Evolutionary conservation across 2,888 invertebrate species (phyloP).

Genomic region (Bembecia ichneumoniformis): DNA sequence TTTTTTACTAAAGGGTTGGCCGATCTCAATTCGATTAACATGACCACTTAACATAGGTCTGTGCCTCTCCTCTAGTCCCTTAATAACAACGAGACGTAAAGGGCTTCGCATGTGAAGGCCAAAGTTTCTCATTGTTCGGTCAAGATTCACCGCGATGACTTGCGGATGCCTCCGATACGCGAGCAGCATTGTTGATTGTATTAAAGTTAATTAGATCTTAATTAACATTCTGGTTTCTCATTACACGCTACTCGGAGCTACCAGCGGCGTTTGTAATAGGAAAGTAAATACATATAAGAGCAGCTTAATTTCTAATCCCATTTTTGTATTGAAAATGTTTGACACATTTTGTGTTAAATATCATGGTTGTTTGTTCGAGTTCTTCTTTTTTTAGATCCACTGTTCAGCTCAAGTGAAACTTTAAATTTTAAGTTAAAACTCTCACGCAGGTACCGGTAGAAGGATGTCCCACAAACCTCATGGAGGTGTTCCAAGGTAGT

Average conservation of each 20-base stretch:
- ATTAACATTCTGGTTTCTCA: conserved; percentile 72
- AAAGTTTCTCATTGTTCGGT: conserved; percentile 38
- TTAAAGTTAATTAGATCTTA: conserved; percentile 72
- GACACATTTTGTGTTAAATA: background rate
- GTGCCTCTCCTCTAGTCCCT: conserved; percentile 11
- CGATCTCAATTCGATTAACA: conserved; percentile 67
- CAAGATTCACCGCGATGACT: conserved; percentile 55
- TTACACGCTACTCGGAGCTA: conserved; percentile 68
- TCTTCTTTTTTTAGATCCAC: background rate
- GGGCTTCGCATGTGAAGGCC: conserved; percentile 30
- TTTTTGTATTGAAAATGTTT: too few relatives aligned
- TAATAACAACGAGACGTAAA: conserved; percentile 14
- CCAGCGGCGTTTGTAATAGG: conserved; percentile 48
- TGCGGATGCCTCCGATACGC: conserved; percentile 64
- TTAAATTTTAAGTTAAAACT: too few relatives aligned
- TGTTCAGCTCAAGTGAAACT: too few relatives aligned
- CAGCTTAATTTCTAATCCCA: conserved; percentile 34
- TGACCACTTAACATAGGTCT: conserved; percentile 36
- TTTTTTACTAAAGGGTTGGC: conserved; percentile 70
- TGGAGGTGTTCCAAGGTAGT: too few relatives aligned
- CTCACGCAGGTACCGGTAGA: too few relatives aligned
- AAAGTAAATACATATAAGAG: conserved; percentile 56
- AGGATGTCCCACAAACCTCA: too few relatives aligned
- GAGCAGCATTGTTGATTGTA: conserved; percentile 71
- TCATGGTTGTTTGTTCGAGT: background rate